Percentiles rank a stretch among this genome's conserved stretches.
Conservation (phyloP, 2,113 vertebrate genomes). For the Anoura caudifer region DNA sequence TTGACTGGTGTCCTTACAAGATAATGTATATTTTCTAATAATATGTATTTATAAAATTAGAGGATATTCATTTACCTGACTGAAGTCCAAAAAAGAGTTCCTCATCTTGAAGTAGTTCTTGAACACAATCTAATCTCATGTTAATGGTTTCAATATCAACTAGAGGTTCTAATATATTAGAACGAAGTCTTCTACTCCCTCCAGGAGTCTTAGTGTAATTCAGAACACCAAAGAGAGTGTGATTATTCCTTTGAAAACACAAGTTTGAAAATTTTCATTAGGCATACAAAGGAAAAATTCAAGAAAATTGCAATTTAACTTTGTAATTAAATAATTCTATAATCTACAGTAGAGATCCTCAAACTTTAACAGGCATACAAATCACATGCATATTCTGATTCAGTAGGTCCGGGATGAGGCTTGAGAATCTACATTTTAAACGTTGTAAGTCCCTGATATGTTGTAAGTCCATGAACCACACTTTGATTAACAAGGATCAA, state of each 20-base stretch:
- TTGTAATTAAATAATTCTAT: conserved; percentile 15
- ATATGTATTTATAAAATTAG: conserved; percentile 23
- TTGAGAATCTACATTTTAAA: not conserved
- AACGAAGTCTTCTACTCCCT: conserved; percentile 92
- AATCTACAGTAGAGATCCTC: not conserved
- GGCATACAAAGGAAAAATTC: conserved; percentile 30
- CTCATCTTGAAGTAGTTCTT: conserved; percentile 93
- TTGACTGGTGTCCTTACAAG: not conserved
- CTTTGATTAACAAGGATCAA: not conserved
- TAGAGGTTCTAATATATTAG: conserved; percentile 95
- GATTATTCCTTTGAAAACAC: conserved; percentile 85
- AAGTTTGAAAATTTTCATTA: conserved; percentile 26
- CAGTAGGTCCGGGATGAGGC: not conserved
- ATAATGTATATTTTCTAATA: not conserved
- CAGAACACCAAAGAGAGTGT: conserved; percentile 93
- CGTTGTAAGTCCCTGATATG: not conserved
- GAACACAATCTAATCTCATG: conserved; percentile 91
- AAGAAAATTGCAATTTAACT: not conserved
- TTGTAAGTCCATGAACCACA: not conserved
- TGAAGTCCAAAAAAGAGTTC: conserved; percentile 94
- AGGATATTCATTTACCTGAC: conserved; percentile 82
- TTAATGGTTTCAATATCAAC: conserved; percentile 91
- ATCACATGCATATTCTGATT: conserved; percentile 5
- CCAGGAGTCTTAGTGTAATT: conserved; percentile 96
- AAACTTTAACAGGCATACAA: not conserved